Evolutionary conservation across 2,113 vertebrate genomes (phyloP), one percentile per base, ranked within the genome.

Genomic region (Hyaena hyaena): DNA sequence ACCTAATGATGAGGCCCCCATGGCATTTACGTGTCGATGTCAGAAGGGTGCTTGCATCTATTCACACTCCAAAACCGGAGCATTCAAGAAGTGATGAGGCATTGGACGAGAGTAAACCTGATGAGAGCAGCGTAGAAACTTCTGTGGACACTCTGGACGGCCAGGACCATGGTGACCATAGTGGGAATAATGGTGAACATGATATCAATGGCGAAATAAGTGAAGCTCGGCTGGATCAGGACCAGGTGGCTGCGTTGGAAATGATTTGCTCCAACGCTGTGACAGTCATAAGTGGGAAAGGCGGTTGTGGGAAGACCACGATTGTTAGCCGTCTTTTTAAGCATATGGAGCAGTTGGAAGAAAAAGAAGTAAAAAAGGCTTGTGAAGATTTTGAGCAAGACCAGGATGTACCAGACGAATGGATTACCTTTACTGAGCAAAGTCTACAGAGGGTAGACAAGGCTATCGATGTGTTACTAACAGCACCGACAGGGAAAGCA

Each of bases 301-400:
- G 99, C 9, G 99, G 99, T 26, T 99, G 98, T 96, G 99, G 99
- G 48, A 99, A 99, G 98, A 99, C 99, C 86, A 99, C 99, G 1
- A 97, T 99, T 66, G 99, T 99, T 48, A 99, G 99, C 92, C 95
- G 8, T 66, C 98, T 99, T 79, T 99, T 99, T 80, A 98, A 97
- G 33, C 97, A 98, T 35, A 81, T 99, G 55, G 98, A 98, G 65
- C 92, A 97, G 55, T 50, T 97, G 82, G 99, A 99, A 76, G 79
- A 92, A 92, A 93, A 93, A 69, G 98, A 99, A 98, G 95, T 99
- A 7, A 79, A 97, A 94, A 97, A 97, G 76, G 99, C 98, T 77
- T 98, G 98, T 97, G 97, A 97, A 84, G 99, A 98, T 97, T 99
- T 99, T 94, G 98, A 99, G 96, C 96, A 97, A 45, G 99, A 99